Evolutionary conservation across 2,797 vertebrate species (phyloP), one percentile per base, ranked within the genome.

Genomic region (Babyrousa celebensis): DNA sequence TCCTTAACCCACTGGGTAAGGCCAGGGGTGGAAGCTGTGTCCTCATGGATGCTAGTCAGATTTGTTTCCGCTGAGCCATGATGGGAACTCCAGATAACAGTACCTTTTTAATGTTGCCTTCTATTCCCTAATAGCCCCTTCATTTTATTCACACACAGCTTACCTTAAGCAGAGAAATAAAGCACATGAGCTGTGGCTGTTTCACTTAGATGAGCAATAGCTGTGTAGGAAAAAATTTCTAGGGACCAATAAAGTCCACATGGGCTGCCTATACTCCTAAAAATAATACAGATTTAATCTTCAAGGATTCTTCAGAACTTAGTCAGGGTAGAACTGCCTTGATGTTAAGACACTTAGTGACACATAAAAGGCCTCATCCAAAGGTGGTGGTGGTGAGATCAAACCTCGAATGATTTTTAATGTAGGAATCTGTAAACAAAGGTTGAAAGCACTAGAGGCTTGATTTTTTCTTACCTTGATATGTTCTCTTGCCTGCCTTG

Each of bases 401-500:
- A 83, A 62, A 72, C 15, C 78, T 93, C 6, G 36, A 70, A 9
- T 58, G 68, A 85, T 84, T 88, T 84, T 96, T 63, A 54, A 58
- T 79, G 29, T 25, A 90, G 70, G 58, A 32, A 89, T 78, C 27
- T 60, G 3, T 93, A 92, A 91, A 78, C 7, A 79, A 68, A 78
- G 6, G 2, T 67, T 54, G 74, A 63, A 91, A 92, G 65, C 36
- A 29, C 27, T 40, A 70, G n/a, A 90, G 56, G 60, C 9, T 92
- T 83, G 91, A 12, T 14, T 70, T 83, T 84, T 82, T 68, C 60
- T 92, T 90, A 90, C 63, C 15, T 74, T 18, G 43, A 48, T n/a
- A 32, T 52, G 32, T 67, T 95, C 21, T 89, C 29, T 88, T 96
- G 27, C 21, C 75, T 90, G 23, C 15, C 12, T 93, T 82, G 71